Conservation (phyloP, 2,888 invertebrate species). For the Neuroscelio doddi region DNA sequence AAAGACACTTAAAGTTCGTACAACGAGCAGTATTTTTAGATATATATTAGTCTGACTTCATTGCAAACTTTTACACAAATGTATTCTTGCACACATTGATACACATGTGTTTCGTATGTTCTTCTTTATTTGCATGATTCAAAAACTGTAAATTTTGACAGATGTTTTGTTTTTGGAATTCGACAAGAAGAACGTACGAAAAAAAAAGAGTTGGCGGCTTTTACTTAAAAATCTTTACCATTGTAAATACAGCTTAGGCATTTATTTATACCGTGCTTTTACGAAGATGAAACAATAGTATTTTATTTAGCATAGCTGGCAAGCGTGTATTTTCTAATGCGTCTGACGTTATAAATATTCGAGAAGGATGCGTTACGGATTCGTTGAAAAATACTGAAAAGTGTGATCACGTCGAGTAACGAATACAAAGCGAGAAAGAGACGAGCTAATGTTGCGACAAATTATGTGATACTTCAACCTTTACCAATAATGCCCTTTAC, state of each 20-base stretch:
- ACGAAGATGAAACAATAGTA: constrained; percentile 64
- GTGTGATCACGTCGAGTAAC: constrained; percentile 8
- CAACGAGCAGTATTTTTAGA: constrained; percentile 70
- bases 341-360: constrained; percentile 4
- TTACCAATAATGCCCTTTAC: constrained; percentile 49
- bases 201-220: constrained; percentile 63
- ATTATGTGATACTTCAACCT: constrained; percentile 68
- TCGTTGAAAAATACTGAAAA: constrained; percentile 18
- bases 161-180: too few relatives aligned
- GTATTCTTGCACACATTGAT: constrained; percentile 50
- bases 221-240: constrained; percentile 65
- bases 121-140: constrained; percentile 5
- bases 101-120: constrained; percentile 28
- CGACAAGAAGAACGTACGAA: constrained; percentile 22
- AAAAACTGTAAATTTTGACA: constrained; percentile 16
- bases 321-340: constrained; percentile 43
- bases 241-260: constrained; percentile 69
- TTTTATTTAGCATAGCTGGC: constrained; percentile 65
- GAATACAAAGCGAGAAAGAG: constrained; percentile 14
- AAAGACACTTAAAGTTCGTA: constrained; percentile 55
- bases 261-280: constrained; percentile 70
- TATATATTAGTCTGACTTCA: constrained; percentile 64
- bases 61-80: constrained; percentile 54
- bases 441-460: constrained; percentile 56
- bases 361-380: constrained; percentile 19